Evolutionary conservation across 2,113 vertebrate species (phyloP), one percentile per base, ranked within the genome.

Genomic region (Telmatochromis sp.): DNA sequence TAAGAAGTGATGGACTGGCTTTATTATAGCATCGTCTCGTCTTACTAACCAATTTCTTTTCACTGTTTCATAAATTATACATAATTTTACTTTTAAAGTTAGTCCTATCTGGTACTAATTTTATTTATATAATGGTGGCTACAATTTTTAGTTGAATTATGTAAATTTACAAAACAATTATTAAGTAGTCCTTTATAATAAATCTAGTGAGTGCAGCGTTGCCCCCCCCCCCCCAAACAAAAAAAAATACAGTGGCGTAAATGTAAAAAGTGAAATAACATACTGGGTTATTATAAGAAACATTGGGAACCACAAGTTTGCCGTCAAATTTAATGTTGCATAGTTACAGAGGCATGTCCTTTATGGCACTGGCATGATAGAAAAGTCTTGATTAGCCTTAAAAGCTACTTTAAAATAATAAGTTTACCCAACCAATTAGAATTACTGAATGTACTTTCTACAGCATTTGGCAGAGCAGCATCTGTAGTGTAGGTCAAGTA

Each of bases 401-500:
- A 31, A 50, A 31, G 26, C 9, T 31, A 31, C 17, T 31, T n/a
- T 50, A 78, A 78, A 47, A 50, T 3, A 75, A 6, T 31, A 50
- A 5, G 15, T 31, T 28, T 28, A 75, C 40, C 40, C 42, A 75
- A 31, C 71, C 71, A 50, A 7, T 78, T 50, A n/a, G 15, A 28
- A 50, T 78, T 7, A 8, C 15, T 78, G 45, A 78, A 31, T 28
- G 42, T 8, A 78, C 21, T 80, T 45, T 10, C 31, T 45, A 65
- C 50, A 26, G 50, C 15, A 14, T 83, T 26, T 65, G 31, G 75
- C 28, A 68, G 26, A 50, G 57, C 11, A 53, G 60, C 68, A 55
- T 75, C 83, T 83, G 17, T 42, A 5, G 51, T 80, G 65, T 19
- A 47, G 71, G 71, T 50, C 42, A 82, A 33, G 37, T 42, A 12